These are phyloP conservation scores for Poecilia velifera DNA, from an alignment of 2,797 vertebrate genomes.

Conservation along the genomic window DNA sequence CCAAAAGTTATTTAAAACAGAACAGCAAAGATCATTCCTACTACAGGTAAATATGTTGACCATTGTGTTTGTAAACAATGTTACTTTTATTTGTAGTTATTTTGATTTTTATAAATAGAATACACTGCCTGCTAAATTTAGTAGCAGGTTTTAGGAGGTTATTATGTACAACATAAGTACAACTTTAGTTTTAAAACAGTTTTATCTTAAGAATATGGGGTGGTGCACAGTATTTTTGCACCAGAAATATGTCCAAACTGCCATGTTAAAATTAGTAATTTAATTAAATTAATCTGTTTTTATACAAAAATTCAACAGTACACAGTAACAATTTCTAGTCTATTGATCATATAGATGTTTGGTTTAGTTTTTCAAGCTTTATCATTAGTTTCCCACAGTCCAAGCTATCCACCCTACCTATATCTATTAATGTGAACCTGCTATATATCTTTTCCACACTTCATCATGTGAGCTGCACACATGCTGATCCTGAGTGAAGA, in stretches of 20 bases:
- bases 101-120: neutral
- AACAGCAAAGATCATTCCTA: neutral
- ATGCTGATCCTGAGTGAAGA: conserved; percentile 41
- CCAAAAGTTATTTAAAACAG: neutral
- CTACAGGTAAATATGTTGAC: neutral
- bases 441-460: conserved; percentile 3
- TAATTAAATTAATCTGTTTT: neutral
- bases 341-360: neutral
- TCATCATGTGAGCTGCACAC: conserved; percentile 30
- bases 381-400: neutral
- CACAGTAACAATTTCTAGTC: neutral
- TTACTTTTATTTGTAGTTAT: neutral
- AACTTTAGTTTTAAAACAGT: neutral
- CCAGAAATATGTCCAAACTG: neutral
- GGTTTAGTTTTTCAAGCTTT: neutral
- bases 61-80: neutral
- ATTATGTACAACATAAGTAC: neutral
- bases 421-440: conserved; percentile 17
- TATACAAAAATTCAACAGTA: neutral
- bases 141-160: neutral
- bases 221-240: neutral
- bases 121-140: neutral
- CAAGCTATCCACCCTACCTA: neutral
- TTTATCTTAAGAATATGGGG: neutral
- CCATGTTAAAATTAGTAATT: no score